Evolutionary conservation across 2,113 vertebrate species (phyloP).

Genomic region (Etheostoma spectabile): DNA sequence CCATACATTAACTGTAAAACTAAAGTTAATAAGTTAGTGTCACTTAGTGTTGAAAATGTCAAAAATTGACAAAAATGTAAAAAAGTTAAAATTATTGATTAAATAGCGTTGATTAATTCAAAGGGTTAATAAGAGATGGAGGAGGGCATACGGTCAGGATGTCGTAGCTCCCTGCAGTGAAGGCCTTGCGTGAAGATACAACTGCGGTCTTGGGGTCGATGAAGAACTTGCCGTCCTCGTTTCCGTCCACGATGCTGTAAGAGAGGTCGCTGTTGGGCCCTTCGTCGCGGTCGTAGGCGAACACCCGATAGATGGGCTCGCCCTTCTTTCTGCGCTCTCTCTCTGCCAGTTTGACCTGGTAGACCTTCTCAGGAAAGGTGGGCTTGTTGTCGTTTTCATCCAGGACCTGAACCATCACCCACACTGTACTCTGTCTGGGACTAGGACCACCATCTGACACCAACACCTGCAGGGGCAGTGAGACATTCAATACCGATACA

Average conservation of each 20-base stretch:
- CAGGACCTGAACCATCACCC: constrained; percentile 93
- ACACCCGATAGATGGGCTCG: constrained; percentile 94
- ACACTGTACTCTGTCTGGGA: constrained; percentile 90
- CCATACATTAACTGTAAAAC: too few relatives aligned
- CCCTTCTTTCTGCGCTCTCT: constrained; percentile 93
- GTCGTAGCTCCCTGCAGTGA: constrained; percentile 93
- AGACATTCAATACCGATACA: background rate
- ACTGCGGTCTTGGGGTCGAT: constrained; percentile 97
- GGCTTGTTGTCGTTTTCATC: constrained; percentile 99
- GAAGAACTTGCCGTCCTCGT: constrained; percentile 95
- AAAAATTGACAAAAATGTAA: too few relatives aligned
- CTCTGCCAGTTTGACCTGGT: constrained; percentile 94
- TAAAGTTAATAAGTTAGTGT: too few relatives aligned
- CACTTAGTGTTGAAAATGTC: too few relatives aligned
- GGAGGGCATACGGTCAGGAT: constrained; percentile 91
- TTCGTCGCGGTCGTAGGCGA: constrained; percentile 94
- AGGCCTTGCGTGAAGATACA: constrained; percentile 96
- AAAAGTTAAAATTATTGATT: too few relatives aligned
- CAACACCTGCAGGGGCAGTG: constrained; percentile 85
- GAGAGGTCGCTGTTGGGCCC: constrained; percentile 95
- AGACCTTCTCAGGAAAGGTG: constrained; percentile 94
- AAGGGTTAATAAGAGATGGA: background rate
- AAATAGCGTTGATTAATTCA: too few relatives aligned
- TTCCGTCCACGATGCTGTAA: constrained; percentile 95
- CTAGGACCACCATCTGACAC: constrained; percentile 91